A percentile compares a stretch with the other conserved stretches of the same genome.
These are phyloP conservation scores for Podocnemis expansa DNA, from an alignment of 2,113 vertebrate genomes.

Conservation along the genomic window DNA sequence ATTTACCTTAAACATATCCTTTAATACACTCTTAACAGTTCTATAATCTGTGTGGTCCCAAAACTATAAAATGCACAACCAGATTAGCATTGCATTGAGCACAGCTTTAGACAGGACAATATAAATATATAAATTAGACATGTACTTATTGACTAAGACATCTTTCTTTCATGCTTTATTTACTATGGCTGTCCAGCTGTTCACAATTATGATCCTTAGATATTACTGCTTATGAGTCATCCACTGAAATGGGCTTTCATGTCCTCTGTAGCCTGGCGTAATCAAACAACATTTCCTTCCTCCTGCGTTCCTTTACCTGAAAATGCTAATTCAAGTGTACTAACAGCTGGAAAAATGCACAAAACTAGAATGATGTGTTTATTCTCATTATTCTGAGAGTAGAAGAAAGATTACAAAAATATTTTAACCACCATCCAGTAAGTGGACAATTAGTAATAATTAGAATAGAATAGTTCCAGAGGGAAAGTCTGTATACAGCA, in stretches of 20 bases:
- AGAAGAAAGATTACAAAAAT: background rate
- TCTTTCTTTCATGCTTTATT: background rate
- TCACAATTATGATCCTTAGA: background rate
- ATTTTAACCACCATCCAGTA: background rate
- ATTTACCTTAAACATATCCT: background rate
- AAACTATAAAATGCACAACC: background rate
- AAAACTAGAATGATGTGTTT: background rate
- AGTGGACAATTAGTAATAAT: background rate
- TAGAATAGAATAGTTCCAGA: background rate
- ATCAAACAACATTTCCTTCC: background rate
- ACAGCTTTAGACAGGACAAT: accelerated
- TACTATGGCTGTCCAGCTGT: background rate
- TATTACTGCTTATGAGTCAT: background rate
- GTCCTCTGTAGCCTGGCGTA: background rate
- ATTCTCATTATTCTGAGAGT: background rate
- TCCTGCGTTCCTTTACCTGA: background rate
- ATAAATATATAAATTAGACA: background rate
- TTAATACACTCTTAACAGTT: background rate
- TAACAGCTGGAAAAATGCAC: background rate
- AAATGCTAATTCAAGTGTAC: background rate
- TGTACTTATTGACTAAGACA: background rate
- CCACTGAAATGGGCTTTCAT: background rate
- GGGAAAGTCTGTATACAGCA: too few relatives aligned
- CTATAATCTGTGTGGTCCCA: background rate
- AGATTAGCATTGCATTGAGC: background rate